Evolutionary conservation across 1,140 invertebrate genomes (phyloP).

Genomic region (Drosophila asahinai): DNA sequence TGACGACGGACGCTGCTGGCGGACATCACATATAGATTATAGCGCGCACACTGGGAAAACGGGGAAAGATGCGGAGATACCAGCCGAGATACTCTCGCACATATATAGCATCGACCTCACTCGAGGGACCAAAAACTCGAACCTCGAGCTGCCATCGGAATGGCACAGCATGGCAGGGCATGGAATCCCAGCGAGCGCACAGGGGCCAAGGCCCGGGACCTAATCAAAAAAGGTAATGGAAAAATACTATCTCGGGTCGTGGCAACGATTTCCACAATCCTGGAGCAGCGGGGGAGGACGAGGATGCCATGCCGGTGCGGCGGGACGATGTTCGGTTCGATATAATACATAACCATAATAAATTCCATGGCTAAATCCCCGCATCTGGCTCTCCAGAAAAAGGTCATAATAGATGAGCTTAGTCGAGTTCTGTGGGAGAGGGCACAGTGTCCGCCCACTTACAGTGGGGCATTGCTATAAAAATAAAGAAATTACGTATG

Average conservation of each 20-base stretch:
- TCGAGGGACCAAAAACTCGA: conserved; percentile 33
- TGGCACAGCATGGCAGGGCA: conserved; percentile 15
- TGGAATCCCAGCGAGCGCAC: conserved; percentile 14
- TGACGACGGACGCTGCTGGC: conserved; percentile 48
- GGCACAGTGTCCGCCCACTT: conserved; percentile 2
- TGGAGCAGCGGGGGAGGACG: not conserved
- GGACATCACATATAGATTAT: conserved; percentile 74
- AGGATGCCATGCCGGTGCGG: conserved; percentile 1
- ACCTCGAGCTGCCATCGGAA: conserved; percentile 22
- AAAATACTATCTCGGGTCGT: conserved; percentile 72
- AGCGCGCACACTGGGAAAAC: conserved; percentile 56
- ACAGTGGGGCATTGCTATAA: conserved; percentile 17
- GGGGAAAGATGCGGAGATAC: conserved; percentile 65
- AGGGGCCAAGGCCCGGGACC: conserved; percentile 46
- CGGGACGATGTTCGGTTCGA: conserved; percentile 53
- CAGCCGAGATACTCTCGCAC: conserved; percentile 37
- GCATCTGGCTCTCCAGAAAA: conserved; percentile 73
- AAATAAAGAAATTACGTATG: no score
- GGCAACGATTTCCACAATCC: conserved; percentile 31
- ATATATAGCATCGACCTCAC: conserved; percentile 20
- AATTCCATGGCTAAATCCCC: conserved; percentile 80
- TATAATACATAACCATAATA: conserved; percentile 82
- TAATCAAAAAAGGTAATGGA: conserved; percentile 79
- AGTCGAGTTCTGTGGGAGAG: conserved; percentile 36
- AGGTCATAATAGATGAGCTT: conserved; percentile 83